Percentiles rank a stretch among this genome's conserved stretches.
phyloP scores from a whole-genome alignment of 2,888 invertebrate species.

The Vannuccia rotundouncinata region DNA sequence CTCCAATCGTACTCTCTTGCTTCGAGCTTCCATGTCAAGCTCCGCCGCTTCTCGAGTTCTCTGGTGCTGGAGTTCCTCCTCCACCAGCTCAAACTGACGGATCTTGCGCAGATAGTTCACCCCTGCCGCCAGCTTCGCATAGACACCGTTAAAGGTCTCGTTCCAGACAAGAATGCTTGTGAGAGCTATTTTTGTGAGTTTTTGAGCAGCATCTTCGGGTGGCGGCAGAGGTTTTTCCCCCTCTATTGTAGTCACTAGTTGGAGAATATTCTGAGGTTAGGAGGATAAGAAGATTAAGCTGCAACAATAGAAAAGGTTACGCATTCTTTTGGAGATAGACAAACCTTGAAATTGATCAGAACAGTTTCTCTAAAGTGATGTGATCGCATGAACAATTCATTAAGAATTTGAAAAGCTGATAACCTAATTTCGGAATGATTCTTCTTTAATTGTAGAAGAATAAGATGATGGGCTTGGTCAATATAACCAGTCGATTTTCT shows the following conservation, averaged over 20 bases:
- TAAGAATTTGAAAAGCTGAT: slow-evolving; percentile 59
- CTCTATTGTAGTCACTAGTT: slow-evolving; percentile 43
- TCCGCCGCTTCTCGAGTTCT: slow-evolving; percentile 23
- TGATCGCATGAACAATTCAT: slow-evolving; percentile 60
- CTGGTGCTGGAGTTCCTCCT: background rate
- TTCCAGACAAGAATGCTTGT: slow-evolving; percentile 59
- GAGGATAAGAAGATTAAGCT: no score
- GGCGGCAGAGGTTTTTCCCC: slow-evolving; percentile 58
- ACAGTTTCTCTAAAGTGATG: slow-evolving; percentile 59
- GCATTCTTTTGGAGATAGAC: no score
- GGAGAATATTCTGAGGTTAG: slow-evolving; percentile 6
- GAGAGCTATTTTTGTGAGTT: slow-evolving; percentile 57
- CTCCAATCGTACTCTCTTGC: background rate
- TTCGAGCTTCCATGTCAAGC: slow-evolving; percentile 17
- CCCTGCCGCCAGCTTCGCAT: slow-evolving; percentile 58
- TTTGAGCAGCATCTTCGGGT: slow-evolving; percentile 58
- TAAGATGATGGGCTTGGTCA: slow-evolving; percentile 55
- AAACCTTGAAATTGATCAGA: slow-evolving; percentile 55
- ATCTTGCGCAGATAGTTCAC: slow-evolving; percentile 54
- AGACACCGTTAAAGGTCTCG: slow-evolving; percentile 57
- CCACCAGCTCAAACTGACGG: background rate
- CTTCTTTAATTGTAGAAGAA: slow-evolving; percentile 58
- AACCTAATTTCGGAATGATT: slow-evolving; percentile 61
- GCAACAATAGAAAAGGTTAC: no score
- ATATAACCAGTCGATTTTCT: slow-evolving; percentile 56